Conservation (phyloP, 2,888 invertebrate genomes). For the Bhutanitis thaidina region DNA sequence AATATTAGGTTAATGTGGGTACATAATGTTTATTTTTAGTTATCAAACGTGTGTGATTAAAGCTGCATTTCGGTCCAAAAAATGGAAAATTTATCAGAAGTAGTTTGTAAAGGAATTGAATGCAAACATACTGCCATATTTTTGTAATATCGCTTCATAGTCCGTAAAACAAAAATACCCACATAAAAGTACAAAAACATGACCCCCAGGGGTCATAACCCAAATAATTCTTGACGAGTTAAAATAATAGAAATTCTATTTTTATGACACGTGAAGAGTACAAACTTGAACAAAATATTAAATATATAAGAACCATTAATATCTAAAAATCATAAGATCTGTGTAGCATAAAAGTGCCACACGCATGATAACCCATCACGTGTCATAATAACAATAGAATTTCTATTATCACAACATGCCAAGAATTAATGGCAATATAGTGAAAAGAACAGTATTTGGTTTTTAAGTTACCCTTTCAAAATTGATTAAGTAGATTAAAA, state of each 20-base stretch:
- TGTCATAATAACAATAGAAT: too few species aligned
- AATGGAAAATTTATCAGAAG: conserved; percentile 26
- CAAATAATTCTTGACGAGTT: too few species aligned
- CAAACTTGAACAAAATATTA: too few species aligned
- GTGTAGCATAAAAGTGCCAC: background rate
- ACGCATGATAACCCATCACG: too few species aligned
- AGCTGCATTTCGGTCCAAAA: conserved; percentile 36
- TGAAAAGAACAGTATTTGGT: too few species aligned
- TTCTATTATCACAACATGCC: too few species aligned
- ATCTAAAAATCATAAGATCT: background rate
- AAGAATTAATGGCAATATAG: background rate
- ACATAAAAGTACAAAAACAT: conserved; percentile 48
- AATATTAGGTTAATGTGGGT: conserved; percentile 49
- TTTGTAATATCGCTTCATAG: conserved; percentile 43
- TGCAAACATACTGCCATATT: conserved; percentile 73
- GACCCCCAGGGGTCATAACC: conserved; percentile 21
- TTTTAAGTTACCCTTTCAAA: too few species aligned
- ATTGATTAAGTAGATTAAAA: too few species aligned
- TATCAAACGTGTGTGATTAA: conserved; percentile 26
- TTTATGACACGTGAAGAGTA: too few species aligned
- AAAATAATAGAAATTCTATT: too few species aligned
- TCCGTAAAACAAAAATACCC: conserved; percentile 42
- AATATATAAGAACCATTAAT: conserved; percentile 10
- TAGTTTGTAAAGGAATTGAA: conserved; percentile 69
- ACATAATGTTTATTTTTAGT: conserved; percentile 34